phyloP scores from a whole-genome alignment of 1,140 invertebrate species.

The Zaprionus tsacasi region DNA sequence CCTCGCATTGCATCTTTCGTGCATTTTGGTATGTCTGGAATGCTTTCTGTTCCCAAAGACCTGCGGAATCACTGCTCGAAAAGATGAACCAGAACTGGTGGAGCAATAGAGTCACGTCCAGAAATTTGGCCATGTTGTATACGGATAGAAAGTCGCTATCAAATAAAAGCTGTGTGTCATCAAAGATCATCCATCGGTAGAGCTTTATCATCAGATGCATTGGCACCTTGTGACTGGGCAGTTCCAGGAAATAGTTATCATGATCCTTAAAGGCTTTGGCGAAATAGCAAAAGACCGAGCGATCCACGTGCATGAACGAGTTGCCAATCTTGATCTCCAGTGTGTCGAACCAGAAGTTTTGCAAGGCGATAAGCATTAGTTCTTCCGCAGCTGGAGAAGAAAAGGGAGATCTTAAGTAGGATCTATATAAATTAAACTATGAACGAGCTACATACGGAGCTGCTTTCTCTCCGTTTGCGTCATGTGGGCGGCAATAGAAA shows the following conservation, averaged over 20 bases:
- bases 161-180: background rate
- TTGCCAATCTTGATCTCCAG: conserved; percentile 43
- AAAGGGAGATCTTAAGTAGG: too few species aligned
- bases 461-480: too few species aligned
- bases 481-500: conserved; percentile 3
- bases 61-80: background rate
- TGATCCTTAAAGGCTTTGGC: background rate
- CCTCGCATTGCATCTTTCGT: background rate
- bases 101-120: conserved; percentile 18
- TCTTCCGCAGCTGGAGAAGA: conserved; percentile 9
- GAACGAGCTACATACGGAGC: background rate
- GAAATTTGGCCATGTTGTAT: conserved; percentile 21
- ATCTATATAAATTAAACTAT: background rate
- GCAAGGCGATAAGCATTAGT: background rate
- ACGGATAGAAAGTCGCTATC: conserved; percentile 9
- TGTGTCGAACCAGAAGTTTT: conserved; percentile 30
- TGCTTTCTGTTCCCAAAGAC: conserved; percentile 36
- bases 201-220: conserved; percentile 21
- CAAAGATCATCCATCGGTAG: conserved; percentile 48
- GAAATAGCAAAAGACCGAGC: conserved; percentile 30
- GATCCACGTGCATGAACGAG: conserved; percentile 28
- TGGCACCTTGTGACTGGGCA: conserved; percentile 17
- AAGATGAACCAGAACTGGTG: conserved; percentile 35
- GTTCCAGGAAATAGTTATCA: background rate
- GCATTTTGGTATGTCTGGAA: conserved; percentile 16